Base-by-base conservation (phyloP, 2,113 vertebrate species). In the Poicephalus gulielmi region DNA sequence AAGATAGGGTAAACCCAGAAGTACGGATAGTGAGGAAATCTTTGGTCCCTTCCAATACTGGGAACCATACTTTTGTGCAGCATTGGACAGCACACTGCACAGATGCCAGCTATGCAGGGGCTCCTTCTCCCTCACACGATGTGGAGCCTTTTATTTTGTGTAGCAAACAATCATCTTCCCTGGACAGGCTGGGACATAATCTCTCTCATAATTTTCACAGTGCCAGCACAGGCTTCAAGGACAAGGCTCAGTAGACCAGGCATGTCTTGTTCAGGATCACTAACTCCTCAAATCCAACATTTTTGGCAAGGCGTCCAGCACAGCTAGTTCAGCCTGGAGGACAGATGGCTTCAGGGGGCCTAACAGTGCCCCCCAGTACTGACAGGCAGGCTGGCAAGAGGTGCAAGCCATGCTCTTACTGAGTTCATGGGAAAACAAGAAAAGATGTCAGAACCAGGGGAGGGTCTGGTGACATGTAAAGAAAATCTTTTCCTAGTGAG, bases 11-110 rank as follows among this genome's bases (percentile, higher is more conserved):
- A 76, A 79, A 83, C 6, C 1, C 31, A 80, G 28, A 31, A 90
- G 25, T 70, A 25, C 2, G 59, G 22, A 8, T 22, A 41, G 13
- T 7, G 7, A 53, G 46, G 13, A 85, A 68, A 49, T 68, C 10
- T 68, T 88, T 16, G n/a, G 18, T 85, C 12, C 6, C 11, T 86
- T 69, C 49, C 6, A 6, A 8, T n/a, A 9, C 39, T 73, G 43
- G 33, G 27, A 86, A 31, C 2, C 17, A 19, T 1, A 3, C 50
- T 90, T 78, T 43, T 83, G 47, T 27, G 33, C 67, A 43, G 8
- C 17, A 35, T 49, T 1, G 33, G 55, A 1, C 6, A 6, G 8
- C n/a, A 53, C 4, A 10, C 10, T n/a, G 6, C 28, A 52, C 11
- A 67, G n/a, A 18, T 71, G 13, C 15, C 4, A 5, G 43, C 33